phyloP scores from a whole-genome alignment of 2,113 vertebrate genomes.

The Diphyllodes magnificus region DNA sequence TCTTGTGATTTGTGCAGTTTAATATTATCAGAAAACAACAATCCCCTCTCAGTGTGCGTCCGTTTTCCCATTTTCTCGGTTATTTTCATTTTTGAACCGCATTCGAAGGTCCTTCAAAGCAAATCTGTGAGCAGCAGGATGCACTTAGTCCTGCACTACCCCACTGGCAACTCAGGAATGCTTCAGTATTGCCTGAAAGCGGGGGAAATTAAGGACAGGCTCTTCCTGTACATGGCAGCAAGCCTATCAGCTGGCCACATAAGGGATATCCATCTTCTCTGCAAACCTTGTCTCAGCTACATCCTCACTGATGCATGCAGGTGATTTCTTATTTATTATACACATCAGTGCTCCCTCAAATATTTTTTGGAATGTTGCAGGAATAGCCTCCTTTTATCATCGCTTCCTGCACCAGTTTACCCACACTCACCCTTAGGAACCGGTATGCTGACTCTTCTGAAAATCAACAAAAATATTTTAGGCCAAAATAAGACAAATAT shows the following conservation, averaged over 20 bases:
- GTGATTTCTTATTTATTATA: neutral
- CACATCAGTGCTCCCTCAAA: neutral
- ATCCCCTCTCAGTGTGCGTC: neutral
- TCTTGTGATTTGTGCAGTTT: neutral
- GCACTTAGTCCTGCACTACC: neutral
- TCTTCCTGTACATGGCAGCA: neutral
- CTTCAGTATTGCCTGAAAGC: neutral
- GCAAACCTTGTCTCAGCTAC: neutral
- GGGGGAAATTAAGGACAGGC: neutral
- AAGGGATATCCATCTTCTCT: neutral
- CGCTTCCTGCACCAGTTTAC: neutral
- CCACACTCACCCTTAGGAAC: neutral
- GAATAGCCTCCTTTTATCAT: neutral
- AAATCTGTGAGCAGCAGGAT: neutral
- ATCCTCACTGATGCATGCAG: neutral
- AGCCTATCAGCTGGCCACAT: neutral
- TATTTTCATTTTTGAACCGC: neutral
- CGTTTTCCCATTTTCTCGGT: neutral
- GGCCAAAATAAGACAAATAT: neutral
- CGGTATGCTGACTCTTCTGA: neutral
- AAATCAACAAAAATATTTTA: neutral
- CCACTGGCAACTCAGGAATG: neutral
- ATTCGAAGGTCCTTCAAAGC: neutral
- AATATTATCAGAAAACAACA: neutral
- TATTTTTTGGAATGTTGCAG: neutral